phyloP scores from a whole-genome alignment of 2,797 vertebrate genomes.

The Poeciliopsis infans region DNA sequence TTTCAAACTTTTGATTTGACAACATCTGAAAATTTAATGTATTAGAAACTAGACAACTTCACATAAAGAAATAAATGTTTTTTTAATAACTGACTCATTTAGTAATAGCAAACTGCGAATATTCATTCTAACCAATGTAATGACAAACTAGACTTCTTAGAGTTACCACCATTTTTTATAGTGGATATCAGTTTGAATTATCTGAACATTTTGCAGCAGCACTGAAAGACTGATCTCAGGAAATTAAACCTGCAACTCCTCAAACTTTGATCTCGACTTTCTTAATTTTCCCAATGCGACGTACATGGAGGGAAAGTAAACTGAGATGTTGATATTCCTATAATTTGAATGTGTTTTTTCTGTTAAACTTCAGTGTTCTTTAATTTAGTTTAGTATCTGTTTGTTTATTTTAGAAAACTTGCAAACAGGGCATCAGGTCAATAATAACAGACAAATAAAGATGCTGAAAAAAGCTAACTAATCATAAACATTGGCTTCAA shows the following conservation, averaged over 20 bases:
- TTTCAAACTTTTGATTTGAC: no score
- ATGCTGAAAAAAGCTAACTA: not conserved
- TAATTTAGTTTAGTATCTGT: not conserved
- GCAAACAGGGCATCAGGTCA: not conserved
- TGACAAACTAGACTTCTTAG: not conserved
- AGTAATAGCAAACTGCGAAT: constrained; percentile 2
- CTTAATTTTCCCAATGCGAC: constrained; percentile 23
- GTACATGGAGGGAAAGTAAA: constrained; percentile 49
- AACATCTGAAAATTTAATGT: constrained; percentile 6
- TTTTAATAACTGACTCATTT: constrained; percentile 13
- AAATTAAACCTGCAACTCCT: constrained; percentile 49
- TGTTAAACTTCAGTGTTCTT: constrained; percentile 21
- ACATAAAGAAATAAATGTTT: not conserved
- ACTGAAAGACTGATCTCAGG: constrained; percentile 64
- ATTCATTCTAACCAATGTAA: not conserved
- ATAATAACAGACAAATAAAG: not conserved
- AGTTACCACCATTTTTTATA: not conserved
- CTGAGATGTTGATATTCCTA: constrained; percentile 8
- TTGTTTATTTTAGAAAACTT: not conserved
- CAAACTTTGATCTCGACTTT: constrained; percentile 22
- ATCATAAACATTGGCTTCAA: not conserved
- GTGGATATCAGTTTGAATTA: constrained; percentile 4
- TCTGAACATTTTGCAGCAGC: constrained; percentile 26
- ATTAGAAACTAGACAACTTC: not conserved
- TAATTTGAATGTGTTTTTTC: constrained; percentile 20